Percentiles rank a stretch among this genome's conserved stretches.
phyloP scores from a whole-genome alignment of 2,113 vertebrate species.

The Podarcis raffonei region DNA sequence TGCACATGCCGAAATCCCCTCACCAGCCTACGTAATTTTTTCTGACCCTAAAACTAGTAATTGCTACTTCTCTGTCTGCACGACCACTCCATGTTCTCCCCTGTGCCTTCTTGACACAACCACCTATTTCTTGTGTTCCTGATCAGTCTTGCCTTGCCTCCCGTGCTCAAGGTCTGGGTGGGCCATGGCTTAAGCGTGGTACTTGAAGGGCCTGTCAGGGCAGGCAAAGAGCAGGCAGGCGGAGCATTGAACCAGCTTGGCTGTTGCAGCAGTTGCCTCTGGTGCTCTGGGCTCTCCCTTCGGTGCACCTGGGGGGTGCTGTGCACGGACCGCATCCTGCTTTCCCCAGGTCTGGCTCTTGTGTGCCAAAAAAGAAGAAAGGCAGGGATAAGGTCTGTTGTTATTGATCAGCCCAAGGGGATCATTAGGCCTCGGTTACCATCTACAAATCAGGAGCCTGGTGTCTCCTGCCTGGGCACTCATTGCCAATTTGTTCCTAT shows the following conservation, averaged over 20 bases:
- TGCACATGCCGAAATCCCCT: too few species aligned
- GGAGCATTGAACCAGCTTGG: neutral
- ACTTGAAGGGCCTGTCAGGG: neutral
- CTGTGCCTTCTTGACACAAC: too few species aligned
- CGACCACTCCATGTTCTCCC: too few species aligned
- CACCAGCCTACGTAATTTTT: neutral
- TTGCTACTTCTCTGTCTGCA: neutral
- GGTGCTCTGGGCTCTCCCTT: neutral
- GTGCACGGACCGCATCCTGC: neutral
- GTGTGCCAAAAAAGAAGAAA: slow-evolving; percentile 93
- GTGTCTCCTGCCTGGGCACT: slow-evolving; percentile 92
- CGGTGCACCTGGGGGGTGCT: slow-evolving; percentile 33
- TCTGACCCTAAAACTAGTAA: neutral
- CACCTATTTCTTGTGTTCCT: too few species aligned
- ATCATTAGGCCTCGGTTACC: slow-evolving; percentile 99
- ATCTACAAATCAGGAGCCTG: slow-evolving; percentile 95
- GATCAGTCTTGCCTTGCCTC: neutral
- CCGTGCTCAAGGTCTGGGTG: too few species aligned
- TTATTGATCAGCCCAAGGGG: slow-evolving; percentile 99
- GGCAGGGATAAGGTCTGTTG: slow-evolving; percentile 96
- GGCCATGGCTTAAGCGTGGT: neutral
- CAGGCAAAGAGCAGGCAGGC: neutral
- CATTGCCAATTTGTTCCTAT: slow-evolving; percentile 99
- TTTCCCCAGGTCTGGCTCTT: slow-evolving; percentile 73
- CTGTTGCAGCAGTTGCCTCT: neutral